Conservation (phyloP, 2,113 vertebrate genomes). For the Tupaia chinensis region DNA sequence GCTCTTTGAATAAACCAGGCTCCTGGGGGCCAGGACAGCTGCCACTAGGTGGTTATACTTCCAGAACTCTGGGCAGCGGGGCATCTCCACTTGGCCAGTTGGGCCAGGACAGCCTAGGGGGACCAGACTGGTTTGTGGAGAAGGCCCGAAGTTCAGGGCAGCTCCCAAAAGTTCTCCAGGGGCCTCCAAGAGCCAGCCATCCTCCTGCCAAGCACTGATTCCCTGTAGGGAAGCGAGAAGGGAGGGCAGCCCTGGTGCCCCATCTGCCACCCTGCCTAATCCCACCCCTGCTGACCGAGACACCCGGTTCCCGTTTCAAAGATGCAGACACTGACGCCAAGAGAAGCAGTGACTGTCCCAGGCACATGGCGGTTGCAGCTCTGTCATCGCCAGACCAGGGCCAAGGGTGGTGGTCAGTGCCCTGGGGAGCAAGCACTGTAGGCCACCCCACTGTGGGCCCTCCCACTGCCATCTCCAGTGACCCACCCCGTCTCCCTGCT, state of each 20-base stretch:
- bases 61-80: too few species aligned
- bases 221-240: too few species aligned
- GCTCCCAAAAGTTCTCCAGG: not conserved
- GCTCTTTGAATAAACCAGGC: accelerated
- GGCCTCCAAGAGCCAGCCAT: not conserved
- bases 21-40: not conserved
- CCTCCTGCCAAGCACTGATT: not conserved
- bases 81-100: not conserved
- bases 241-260: too few species aligned
- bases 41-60: accelerated
- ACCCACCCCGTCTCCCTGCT: accelerated
- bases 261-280: not conserved
- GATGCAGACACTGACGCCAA: accelerated
- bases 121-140: accelerated
- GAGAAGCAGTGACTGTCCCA: too few species aligned
- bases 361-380: accelerated
- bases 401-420: not conserved
- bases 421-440: too few species aligned
- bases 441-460: too few species aligned
- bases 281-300: not conserved
- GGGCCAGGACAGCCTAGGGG: not conserved
- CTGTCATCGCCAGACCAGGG: accelerated
- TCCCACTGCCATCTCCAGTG: not conserved
- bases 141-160: not conserved
- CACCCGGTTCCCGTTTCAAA: not conserved